Conservation (phyloP, 2,797 vertebrate species). For the Paramormyrops hopkinsi region DNA sequence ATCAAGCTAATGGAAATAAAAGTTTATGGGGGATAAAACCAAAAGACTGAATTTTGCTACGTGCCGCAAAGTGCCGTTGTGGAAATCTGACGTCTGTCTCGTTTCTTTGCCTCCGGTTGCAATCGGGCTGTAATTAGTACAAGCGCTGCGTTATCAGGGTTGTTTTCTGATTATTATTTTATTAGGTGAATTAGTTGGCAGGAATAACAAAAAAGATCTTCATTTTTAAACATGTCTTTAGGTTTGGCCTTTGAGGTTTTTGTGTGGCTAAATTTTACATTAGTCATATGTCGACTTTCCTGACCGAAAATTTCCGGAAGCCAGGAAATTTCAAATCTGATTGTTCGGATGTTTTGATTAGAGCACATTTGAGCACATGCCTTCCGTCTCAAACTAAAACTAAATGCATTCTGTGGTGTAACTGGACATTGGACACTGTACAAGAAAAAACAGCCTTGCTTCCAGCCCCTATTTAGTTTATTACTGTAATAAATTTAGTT, state of each 20-base stretch:
- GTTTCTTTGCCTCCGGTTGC: conserved; percentile 37
- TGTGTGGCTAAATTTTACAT: conserved; percentile 50
- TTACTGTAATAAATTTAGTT: not conserved
- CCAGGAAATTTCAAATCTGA: conserved; percentile 43
- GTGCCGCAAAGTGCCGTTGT: conserved; percentile 23
- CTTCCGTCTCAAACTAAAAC: not conserved
- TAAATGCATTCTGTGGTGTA: not conserved
- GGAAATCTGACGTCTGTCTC: conserved; percentile 25
- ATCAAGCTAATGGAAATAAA: not conserved
- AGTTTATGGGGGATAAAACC: not conserved
- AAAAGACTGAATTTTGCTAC: conserved; percentile 19
- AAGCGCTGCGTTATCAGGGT: conserved; percentile 35
- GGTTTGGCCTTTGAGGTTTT: conserved; percentile 42
- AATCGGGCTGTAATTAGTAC: conserved; percentile 41
- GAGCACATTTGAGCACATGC: not conserved
- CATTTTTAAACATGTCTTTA: conserved; percentile 59
- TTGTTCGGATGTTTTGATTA: conserved; percentile 37
- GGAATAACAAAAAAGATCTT: conserved; percentile 50
- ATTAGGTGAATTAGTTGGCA: conserved; percentile 55
- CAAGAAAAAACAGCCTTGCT: not conserved
- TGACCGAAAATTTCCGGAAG: conserved; percentile 31
- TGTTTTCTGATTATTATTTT: conserved; percentile 58
- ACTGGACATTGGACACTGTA: not conserved
- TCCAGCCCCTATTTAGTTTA: not conserved
- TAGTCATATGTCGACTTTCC: conserved; percentile 42